phyloP scores from a whole-genome alignment of 2,888 invertebrate genomes.

The Eumacrocentrus americanus region DNA sequence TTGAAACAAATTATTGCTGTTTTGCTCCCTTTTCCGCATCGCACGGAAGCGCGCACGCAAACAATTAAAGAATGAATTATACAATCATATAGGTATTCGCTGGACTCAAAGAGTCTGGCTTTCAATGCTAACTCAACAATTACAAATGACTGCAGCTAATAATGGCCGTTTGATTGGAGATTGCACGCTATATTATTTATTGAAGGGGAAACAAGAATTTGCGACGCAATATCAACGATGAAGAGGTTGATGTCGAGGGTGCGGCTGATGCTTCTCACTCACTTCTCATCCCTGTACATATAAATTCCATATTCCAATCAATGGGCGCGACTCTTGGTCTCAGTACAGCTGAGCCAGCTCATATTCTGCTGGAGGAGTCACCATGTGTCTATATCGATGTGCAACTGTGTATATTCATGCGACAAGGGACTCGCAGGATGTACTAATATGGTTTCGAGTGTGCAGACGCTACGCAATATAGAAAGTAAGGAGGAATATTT shows the following conservation, averaged over 20 bases:
- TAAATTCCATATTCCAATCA: conserved; percentile 33
- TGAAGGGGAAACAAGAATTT: background rate
- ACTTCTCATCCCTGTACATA: too few species aligned
- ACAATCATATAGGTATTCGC: background rate
- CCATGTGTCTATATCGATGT: conserved; percentile 6
- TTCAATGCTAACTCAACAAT: background rate
- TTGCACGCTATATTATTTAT: background rate
- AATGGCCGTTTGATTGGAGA: background rate
- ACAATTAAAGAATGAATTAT: too few species aligned
- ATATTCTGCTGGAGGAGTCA: too few species aligned
- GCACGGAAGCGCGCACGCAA: too few species aligned
- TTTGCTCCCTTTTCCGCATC: too few species aligned
- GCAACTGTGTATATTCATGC: conserved; percentile 28
- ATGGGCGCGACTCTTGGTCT: conserved; percentile 30
- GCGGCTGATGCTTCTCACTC: conserved; percentile 19
- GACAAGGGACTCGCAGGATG: conserved; percentile 44
- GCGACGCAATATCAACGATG: background rate
- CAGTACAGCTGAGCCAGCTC: too few species aligned
- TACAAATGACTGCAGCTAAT: background rate
- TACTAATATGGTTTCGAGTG: conserved; percentile 52
- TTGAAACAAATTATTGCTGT: background rate
- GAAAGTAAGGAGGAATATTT: conserved; percentile 8
- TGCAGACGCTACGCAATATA: conserved; percentile 22
- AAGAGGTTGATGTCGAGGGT: conserved; percentile 11
- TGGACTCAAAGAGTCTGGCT: background rate